Evolutionary conservation across 2,888 invertebrate species (phyloP), one percentile per base, ranked within the genome.

Genomic region (Melanargia galathea): DNA sequence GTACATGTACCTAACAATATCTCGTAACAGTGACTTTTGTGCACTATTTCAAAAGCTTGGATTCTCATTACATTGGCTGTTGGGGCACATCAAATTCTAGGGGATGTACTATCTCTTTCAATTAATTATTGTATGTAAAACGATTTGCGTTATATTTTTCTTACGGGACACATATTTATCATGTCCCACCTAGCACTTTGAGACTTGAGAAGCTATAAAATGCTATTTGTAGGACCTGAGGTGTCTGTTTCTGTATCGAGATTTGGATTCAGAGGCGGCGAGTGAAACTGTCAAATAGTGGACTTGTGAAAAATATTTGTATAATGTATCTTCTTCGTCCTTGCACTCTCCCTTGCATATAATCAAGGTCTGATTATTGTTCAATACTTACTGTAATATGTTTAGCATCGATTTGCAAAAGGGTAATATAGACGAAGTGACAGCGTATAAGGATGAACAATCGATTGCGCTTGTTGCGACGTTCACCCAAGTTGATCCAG

Each of bases 191-290:
- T 30, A n/a, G 16, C 10, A 26, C 33, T 18, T 30, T 7, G 30
- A 30, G 30, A 5, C 30, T 30, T 1, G 26, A 51, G 16, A 10
- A 18, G 43, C 51, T 51, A 52, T 52, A 18, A 52, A 52, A 52
- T 52, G 20, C 52, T 52, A 52, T 52, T 52, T 52, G 33, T 35
- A 35, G 33, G 16, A 49, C n/a, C 16, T 49, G n/a, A 45, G 30
- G 43, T 64, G 57, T 55, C 49, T 60, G 59, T 33, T 35, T 46
- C 11, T 46, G 45, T 22, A 5, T 46, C 22, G 20, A 46, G 45
- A 46, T 43, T 61, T 30, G 33, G 18, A 61, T 67, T n/a, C n/a
- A 55, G 66, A 26, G 5, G 4, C 70, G 67, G 65, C 66, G 62
- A 70, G 66, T 67, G 67, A 18, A 30, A 18, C 16, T 51, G 30